Conservation (phyloP, 1,140 invertebrate genomes). For the Zaprionus africanus region DNA sequence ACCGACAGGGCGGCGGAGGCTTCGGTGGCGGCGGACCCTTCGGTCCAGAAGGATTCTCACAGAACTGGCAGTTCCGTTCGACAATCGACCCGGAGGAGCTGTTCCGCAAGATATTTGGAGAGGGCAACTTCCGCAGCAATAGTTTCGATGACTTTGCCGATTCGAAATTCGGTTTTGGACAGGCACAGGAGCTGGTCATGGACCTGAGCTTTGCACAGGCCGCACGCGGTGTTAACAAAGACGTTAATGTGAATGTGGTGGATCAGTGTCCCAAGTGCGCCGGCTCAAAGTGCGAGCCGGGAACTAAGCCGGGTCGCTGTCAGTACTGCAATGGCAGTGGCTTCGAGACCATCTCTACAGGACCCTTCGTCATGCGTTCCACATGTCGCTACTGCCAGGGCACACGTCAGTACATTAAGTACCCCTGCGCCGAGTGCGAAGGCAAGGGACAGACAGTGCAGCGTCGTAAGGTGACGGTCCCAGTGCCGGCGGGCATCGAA, state of each 20-base stretch:
- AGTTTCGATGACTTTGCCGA: slow-evolving; percentile 93
- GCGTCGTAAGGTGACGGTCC: slow-evolving; percentile 94
- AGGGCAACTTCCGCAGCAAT: slow-evolving; percentile 88
- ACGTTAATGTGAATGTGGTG: slow-evolving; percentile 95
- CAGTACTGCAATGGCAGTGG: slow-evolving; percentile 98
- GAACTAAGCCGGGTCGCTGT: slow-evolving; percentile 94
- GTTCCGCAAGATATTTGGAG: slow-evolving; percentile 95
- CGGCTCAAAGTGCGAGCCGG: slow-evolving; percentile 93
- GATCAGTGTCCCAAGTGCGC: slow-evolving; percentile 96
- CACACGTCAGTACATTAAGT: slow-evolving; percentile 93
- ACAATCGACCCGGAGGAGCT: slow-evolving; percentile 97
- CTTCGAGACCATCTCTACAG: slow-evolving; percentile 95
- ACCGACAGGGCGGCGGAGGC: slow-evolving; percentile 86
- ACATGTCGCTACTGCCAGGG: slow-evolving; percentile 98
- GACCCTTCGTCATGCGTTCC: slow-evolving; percentile 98
- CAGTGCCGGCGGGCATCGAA: slow-evolving; percentile 98
- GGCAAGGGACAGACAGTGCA: slow-evolving; percentile 96
- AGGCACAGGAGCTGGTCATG: slow-evolving; percentile 96
- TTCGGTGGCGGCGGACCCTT: slow-evolving; percentile 78
- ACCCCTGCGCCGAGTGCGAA: slow-evolving; percentile 96
- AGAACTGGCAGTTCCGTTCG: slow-evolving; percentile 93
- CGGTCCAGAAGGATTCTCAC: slow-evolving; percentile 87
- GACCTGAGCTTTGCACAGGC: slow-evolving; percentile 98
- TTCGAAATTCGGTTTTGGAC: slow-evolving; percentile 94
- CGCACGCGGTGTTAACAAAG: slow-evolving; percentile 97